Conservation (phyloP, 2,888 invertebrate species). For the Tryphoninae sp. region DNA sequence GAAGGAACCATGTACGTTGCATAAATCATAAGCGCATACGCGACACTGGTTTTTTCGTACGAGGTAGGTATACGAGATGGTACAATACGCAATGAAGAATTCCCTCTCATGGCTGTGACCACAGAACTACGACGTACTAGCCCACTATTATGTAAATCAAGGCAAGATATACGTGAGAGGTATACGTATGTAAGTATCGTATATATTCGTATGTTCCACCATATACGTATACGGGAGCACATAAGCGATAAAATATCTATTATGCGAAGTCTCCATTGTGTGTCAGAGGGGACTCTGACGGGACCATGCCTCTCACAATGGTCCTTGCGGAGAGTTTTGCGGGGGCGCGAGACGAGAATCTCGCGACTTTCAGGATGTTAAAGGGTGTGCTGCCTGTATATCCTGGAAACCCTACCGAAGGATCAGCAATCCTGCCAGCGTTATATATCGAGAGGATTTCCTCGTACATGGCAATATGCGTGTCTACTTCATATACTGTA, state of each 20-base stretch:
- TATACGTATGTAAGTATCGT: constrained; percentile 5
- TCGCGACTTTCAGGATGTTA: constrained; percentile 38
- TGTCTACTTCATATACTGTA: neutral
- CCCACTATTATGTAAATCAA: constrained; percentile 74
- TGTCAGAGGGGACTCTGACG: constrained; percentile 34
- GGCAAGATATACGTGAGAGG: constrained; percentile 35
- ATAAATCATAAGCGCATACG: constrained; percentile 32
- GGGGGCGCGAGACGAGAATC: constrained; percentile 12
- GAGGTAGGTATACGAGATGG: neutral
- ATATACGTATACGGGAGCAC: constrained; percentile 39
- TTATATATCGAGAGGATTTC: constrained; percentile 13
- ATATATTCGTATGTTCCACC: constrained; percentile 32
- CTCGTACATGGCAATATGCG: neutral
- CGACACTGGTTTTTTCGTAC: neutral
- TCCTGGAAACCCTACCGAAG: constrained; percentile 24
- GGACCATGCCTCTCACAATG: constrained; percentile 28
- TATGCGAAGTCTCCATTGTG: constrained; percentile 70
- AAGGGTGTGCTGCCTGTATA: constrained; percentile 60
- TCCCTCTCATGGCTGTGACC: constrained; percentile 15
- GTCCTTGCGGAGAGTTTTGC: constrained; percentile 12
- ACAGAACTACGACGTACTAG: constrained; percentile 46
- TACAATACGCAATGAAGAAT: constrained; percentile 26
- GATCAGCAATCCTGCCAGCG: constrained; percentile 18
- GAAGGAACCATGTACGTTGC: neutral
- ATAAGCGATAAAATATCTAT: constrained; percentile 74